These are phyloP conservation scores for Macrosiphum euphorbiae DNA, from an alignment of 2,888 invertebrate genomes.

Conservation along the genomic window DNA sequence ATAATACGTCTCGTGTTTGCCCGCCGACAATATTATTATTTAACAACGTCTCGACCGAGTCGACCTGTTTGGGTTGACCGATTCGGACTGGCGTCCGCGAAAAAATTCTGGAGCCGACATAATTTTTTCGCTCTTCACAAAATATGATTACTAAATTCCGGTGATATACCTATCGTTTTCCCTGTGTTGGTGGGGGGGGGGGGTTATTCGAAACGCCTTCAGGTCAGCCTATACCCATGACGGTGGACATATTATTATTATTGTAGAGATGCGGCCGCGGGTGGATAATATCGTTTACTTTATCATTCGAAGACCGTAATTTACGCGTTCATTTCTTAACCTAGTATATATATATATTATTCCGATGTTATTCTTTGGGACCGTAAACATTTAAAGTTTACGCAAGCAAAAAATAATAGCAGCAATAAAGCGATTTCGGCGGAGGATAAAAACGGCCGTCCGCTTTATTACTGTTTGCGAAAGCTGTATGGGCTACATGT, in stretches of 20 bases:
- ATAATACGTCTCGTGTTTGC: not conserved
- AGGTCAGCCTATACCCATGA: not conserved
- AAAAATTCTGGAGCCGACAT: not conserved
- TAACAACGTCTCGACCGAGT: not conserved
- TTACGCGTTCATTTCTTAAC: constrained; percentile 31
- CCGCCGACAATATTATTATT: not conserved
- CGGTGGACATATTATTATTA: not conserved
- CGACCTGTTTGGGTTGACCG: not conserved
- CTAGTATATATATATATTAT: not conserved
- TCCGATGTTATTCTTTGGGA: constrained; percentile 9
- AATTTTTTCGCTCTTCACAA: not conserved
- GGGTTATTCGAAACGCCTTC: not conserved
- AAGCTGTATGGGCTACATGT: not conserved
- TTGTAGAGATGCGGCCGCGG: not conserved
- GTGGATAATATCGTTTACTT: not conserved
- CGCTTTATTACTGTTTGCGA: constrained; percentile 47
- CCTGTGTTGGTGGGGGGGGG: too few species aligned
- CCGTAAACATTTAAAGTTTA: constrained; percentile 46
- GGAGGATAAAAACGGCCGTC: constrained; percentile 40
- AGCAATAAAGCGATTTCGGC: constrained; percentile 51
- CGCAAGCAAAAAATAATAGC: constrained; percentile 24
- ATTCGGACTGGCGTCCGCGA: not conserved
- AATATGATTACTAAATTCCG: not conserved
- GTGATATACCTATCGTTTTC: not conserved
- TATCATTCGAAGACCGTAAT: constrained; percentile 17